Percentiles rank a stretch among this genome's conserved stretches.
These are phyloP conservation scores for Penaeus chinensis DNA, from an alignment of 1,140 invertebrate species.

Conservation along the genomic window DNA sequence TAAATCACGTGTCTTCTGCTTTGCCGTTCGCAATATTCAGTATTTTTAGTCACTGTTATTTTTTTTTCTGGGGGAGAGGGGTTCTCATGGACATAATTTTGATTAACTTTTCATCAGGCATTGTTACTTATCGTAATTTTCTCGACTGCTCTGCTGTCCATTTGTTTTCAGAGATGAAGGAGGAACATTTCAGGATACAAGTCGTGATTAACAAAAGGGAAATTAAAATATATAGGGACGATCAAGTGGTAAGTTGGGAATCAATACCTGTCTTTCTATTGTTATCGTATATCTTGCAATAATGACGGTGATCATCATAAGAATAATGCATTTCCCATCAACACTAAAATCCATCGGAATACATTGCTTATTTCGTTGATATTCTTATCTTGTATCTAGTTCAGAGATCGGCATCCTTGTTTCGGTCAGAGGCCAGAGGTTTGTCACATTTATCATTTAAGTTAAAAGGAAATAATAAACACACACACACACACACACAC, in stretches of 20 bases:
- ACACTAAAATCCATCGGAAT: too few species aligned
- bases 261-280: background rate
- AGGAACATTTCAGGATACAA: background rate
- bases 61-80: background rate
- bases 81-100: background rate
- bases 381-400: too few species aligned
- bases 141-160: background rate
- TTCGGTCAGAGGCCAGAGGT: too few species aligned
- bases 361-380: too few species aligned
- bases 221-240: slow-evolving; percentile 18
- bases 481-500: too few species aligned
- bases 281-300: background rate
- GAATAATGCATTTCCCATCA: too few species aligned
- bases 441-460: too few species aligned
- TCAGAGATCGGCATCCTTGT: too few species aligned
- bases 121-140: background rate
- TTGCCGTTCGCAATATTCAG: background rate
- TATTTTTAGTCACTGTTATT: background rate
- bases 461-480: too few species aligned
- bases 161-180: slow-evolving; percentile 9
- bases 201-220: slow-evolving; percentile 11
- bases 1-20: background rate
- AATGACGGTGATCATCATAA: too few species aligned
- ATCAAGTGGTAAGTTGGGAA: slow-evolving; percentile 14
- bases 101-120: background rate